Evolutionary conservation across 2,888 invertebrate species (phyloP), one percentile per base, ranked within the genome.

Genomic region (Agrotis ipsilon): DNA sequence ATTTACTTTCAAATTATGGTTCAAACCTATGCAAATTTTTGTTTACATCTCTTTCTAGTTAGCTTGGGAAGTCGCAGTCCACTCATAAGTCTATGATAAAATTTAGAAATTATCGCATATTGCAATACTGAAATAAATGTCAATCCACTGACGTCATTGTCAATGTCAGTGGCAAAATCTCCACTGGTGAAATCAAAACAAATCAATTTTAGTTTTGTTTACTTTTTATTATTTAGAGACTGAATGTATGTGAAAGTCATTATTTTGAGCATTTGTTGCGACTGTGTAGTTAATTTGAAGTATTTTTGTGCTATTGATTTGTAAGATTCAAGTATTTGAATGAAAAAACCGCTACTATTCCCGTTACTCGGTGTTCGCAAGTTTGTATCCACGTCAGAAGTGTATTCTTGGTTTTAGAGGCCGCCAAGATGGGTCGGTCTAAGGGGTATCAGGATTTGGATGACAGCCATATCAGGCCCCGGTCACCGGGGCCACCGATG

Each of bases 371-470:
- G 81, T 60, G 67, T 58, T 77, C 46, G 52, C 57, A 49, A 71
- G 32, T 76, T 68, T 7, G 69, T 85, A 84, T 92, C 92, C 93
- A 95, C 94, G 94, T 95, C 94, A 92, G 86, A 87, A 86, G 80
- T 83, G 71, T 76, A 83, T 81, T 81, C 57, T 69, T 74, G 68
- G 59, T 75, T 78, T 75, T 55, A 80, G 21, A 67, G 18, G 70
- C 76, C 60, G 52, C 45, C 19, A 94, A 91, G 82, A 94, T 97
- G 92, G 96, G 96, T 85, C 95, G 97, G 68, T 91, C 96, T 69
- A 97, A 96, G 86, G 97, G 97, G 78, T 97, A 97, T 88, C 97
- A 97, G 89, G 97, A 97, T 87, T 94, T 97, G 76, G 97, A 97
- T 74, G 97, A 97, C 60, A 94, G 90, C 87, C 91, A 88, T 46